Conservation (phyloP, 2,113 vertebrate species). For the Emydocephalus ijimae region DNA sequence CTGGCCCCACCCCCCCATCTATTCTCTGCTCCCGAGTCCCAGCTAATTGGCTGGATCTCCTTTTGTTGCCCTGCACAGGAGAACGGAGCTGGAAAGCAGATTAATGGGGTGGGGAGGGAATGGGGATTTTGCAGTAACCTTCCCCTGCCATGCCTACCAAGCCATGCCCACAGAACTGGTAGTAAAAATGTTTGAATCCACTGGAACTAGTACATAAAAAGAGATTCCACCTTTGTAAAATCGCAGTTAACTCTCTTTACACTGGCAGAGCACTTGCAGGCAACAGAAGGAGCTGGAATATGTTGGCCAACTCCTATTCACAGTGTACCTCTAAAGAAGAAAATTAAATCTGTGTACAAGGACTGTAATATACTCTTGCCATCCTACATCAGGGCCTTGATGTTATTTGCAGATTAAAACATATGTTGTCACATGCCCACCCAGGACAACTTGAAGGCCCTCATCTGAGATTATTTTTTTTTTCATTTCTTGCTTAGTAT, state of each 20-base stretch:
- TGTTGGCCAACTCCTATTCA: constrained; percentile 4
- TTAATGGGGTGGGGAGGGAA: no score
- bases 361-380: background rate
- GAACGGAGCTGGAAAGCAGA: no score
- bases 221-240: background rate
- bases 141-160: no score
- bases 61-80: no score
- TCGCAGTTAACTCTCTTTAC: constrained; percentile 42
- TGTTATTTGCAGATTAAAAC: background rate
- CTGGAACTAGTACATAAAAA: constrained; percentile 33
- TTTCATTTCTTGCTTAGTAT: background rate
- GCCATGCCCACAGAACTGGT: no score
- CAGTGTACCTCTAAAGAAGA: background rate
- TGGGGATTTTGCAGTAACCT: no score
- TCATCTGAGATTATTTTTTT: background rate
- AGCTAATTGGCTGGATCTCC: no score
- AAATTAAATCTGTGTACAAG: background rate
- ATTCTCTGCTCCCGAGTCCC: no score
- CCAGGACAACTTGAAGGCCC: background rate
- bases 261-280: constrained; percentile 15
- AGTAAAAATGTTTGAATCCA: no score
- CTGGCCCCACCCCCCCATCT: no score
- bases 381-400: background rate
- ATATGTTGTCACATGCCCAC: background rate
- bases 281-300: background rate